Percentiles rank a stretch among this genome's conserved stretches.
phyloP scores from a whole-genome alignment of 2,888 invertebrate genomes.

The Hoplodrina blanda region DNA sequence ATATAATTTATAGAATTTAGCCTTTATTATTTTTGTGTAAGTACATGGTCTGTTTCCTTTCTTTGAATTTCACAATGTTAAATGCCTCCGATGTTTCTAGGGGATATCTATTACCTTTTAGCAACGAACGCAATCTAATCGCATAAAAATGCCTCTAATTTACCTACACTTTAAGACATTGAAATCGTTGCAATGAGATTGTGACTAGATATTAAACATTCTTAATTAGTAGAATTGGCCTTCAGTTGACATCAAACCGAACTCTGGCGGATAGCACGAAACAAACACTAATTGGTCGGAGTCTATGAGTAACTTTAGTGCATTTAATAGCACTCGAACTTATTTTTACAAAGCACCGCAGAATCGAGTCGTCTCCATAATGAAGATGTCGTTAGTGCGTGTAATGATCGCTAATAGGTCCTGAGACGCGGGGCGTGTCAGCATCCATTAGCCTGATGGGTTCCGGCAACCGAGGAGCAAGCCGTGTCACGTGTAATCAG shows the following conservation, averaged over 20 bases:
- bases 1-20: too few relatives aligned
- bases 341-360: neutral
- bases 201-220: too few relatives aligned
- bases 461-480: conserved; percentile 46
- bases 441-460: conserved; percentile 46
- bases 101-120: too few relatives aligned
- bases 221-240: too few relatives aligned
- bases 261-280: neutral
- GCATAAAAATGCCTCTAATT: too few relatives aligned
- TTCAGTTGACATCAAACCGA: neutral
- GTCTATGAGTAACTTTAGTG: neutral
- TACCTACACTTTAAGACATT: too few relatives aligned
- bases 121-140: too few relatives aligned
- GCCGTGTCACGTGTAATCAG: conserved; percentile 36
- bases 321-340: conserved; percentile 1
- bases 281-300: conserved; percentile 4
- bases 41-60: too few relatives aligned
- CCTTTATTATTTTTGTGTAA: too few relatives aligned
- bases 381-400: conserved; percentile 27
- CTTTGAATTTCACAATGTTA: too few relatives aligned
- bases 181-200: too few relatives aligned
- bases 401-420: conserved; percentile 51
- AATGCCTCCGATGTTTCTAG: too few relatives aligned
- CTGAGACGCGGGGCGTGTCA: conserved; percentile 42
- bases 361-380: conserved; percentile 15